These are phyloP conservation scores for Emydoidea blandingii DNA, from an alignment of 2,797 vertebrate species.

Conservation along the genomic window DNA sequence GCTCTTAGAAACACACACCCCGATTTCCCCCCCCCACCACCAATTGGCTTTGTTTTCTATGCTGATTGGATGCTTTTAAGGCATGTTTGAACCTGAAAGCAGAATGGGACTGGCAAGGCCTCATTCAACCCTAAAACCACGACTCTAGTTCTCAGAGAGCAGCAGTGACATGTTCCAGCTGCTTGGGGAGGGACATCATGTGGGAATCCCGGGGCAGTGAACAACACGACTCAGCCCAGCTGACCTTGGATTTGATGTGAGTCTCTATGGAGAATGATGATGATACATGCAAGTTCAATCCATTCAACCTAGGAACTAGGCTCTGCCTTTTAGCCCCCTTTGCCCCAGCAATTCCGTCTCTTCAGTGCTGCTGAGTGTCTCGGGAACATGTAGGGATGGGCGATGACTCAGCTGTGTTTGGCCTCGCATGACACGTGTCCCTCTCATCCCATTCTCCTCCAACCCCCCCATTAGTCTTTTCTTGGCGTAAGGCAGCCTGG, in stretches of 20 bases:
- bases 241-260: neutral
- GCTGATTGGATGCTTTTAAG: neutral
- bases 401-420: neutral
- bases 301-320: neutral
- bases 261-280: neutral
- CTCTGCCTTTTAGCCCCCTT: neutral
- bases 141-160: neutral
- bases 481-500: neutral
- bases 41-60: neutral
- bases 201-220: neutral
- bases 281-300: neutral
- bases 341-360: neutral
- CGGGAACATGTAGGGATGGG: neutral
- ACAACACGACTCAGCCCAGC: neutral
- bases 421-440: neutral
- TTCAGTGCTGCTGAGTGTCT: neutral
- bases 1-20: neutral
- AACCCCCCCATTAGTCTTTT: neutral
- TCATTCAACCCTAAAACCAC: neutral
- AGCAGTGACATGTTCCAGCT: neutral
- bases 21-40: too few relatives aligned
- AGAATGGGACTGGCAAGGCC: neutral
- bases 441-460: neutral
- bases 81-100: neutral
- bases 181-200: neutral